Base-by-base conservation (phyloP, 2,888 invertebrate genomes). In the Zele albiditarsus region DNA sequence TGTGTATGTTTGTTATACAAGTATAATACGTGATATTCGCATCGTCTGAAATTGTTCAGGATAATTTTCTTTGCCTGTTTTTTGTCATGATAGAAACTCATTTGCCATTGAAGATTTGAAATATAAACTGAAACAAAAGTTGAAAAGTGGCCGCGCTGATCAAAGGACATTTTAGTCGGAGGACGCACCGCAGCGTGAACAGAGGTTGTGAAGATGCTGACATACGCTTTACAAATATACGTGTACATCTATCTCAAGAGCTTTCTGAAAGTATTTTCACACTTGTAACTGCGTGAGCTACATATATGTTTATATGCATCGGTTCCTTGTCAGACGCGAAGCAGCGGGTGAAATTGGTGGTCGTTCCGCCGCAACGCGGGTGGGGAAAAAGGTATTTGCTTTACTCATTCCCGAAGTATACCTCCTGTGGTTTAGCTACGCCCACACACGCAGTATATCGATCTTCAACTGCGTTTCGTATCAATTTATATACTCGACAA, bases 321-420 rank as follows among this genome's bases (percentile, higher is more conserved):
- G 77, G 82, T 82, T 84, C 82, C 84, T 86, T 83, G 83, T 83
- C 82, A 77, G 79, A 80, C 76, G 78, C 82, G 82, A 80, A 83
- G 80, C 82, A 81, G 80, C 80, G 81, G 83, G 82, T 83, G 85
- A 86, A 86, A 86, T 86, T 86, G 84, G 84, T 83, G 79, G 80
- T 79, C 82, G 80, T 80, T 83, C 81, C 77, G 77, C 77, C 76
- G 76, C 60, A 78, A 62, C 76, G 77, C 75, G 63, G 49, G 73
- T n/a, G n/a, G 2, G 23, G n/a, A 20, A 3, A 53, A 53, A 20
- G 20, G 20, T 8, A 20, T 71, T 60, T 67, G 74, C 75, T 68
- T 74, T 66, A 58, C 57, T 33, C 28, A 3, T 6, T 23, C 38
- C 38, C 38, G 71, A 77, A 76, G 12, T 38, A 20, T 77, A 76